Base-by-base conservation (phyloP, 2,113 vertebrate species). In the Larimichthys crocea region DNA sequence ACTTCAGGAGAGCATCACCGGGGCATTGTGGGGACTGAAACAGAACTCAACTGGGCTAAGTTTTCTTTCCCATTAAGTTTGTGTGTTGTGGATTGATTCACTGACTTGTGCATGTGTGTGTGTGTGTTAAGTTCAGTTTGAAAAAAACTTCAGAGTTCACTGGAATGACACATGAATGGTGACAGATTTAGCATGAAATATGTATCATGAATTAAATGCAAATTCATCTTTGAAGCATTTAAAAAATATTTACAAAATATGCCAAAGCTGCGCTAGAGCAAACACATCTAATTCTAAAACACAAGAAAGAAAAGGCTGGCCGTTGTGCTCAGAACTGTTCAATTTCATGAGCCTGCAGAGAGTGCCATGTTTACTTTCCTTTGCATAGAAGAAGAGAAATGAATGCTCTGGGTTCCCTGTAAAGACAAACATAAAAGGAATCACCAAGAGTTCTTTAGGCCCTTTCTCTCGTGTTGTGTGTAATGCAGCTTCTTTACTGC, bases 391-490 rank as follows among this genome's bases (percentile, higher is more conserved):
- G 74, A 83, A 86, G 67, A 86, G 63, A 91, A 92, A 88, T 79
- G 75, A 83, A 88, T 71, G 80, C 79, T 83, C 79, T 64, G 84
- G 70, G 77, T 89, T 88, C 67, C 82, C 87, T 83, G 82, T 80
- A 86, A 93, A 92, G 88, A 90, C 76, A 86, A 86, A 92, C 86
- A 90, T 93, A 80, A 93, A 93, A 94, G 85, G 61, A 86, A 86
- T 88, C 88, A 88, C 83, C 81, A 53, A 83, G 80, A 87, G 84
- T 90, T 91, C 79, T 91, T 90, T 90, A 82, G 86, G 87, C 83
- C 75, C 67, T 91, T 91, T 92, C 89, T 88, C 82, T 88, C 82
- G 86, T 89, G 89, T 64, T 84, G 79, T 88, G 80, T 86, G 89
- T 89, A 88, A 88, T 82, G 83, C 76, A 60, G 79, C 84, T 74